These are phyloP conservation scores for Limosa lapponica DNA, from an alignment of 2,797 vertebrate genomes.

Conservation along the genomic window DNA sequence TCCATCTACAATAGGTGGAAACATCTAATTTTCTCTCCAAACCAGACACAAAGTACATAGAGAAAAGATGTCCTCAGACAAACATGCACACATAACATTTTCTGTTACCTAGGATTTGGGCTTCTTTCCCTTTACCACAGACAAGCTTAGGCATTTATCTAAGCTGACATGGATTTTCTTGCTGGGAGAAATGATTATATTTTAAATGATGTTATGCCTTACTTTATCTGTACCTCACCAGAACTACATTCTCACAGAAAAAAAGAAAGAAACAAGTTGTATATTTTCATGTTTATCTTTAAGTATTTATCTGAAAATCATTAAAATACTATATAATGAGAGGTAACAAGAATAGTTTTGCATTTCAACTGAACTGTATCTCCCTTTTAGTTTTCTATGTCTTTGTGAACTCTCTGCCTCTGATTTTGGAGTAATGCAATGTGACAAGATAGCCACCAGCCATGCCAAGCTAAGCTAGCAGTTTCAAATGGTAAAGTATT, in stretches of 20 bases:
- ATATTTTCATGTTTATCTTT: not conserved
- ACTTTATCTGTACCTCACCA: not conserved
- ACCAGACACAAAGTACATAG: not conserved
- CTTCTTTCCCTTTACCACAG: not conserved
- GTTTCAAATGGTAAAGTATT: conserved; percentile 16
- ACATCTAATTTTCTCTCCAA: not conserved
- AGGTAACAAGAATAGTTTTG: not conserved
- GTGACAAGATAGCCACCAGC: conserved; percentile 23
- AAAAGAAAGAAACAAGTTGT: not conserved
- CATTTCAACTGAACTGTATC: not conserved
- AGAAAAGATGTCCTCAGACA: not conserved
- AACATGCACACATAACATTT: not conserved
- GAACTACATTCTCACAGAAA: not conserved
- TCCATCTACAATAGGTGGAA: not conserved
- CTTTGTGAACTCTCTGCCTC: not conserved
- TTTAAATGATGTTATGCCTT: not conserved
- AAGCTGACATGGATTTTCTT: not conserved
- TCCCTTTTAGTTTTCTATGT: not conserved
- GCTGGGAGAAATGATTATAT: not conserved
- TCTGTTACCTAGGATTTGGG: not conserved
- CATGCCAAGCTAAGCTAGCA: not conserved
- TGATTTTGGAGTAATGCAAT: not conserved
- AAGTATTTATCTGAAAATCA: not conserved
- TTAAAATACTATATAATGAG: not conserved
- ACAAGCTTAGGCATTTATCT: not conserved